phyloP scores from a whole-genome alignment of 2,888 invertebrate species.

The Sarcophaga variegata region DNA sequence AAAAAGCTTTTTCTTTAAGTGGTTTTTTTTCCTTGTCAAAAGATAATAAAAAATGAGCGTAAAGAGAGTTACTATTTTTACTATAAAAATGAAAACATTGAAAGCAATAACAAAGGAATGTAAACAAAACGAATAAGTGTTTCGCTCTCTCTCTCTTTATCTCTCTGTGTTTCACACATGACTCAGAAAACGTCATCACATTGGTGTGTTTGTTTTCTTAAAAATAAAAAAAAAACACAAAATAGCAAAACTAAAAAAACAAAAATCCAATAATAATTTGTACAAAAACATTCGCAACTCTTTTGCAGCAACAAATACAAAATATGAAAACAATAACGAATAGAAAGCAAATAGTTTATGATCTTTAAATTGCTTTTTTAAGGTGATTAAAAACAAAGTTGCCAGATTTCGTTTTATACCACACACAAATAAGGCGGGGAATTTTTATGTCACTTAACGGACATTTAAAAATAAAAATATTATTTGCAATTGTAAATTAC shows the following conservation, averaged over 20 bases:
- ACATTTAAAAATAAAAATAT: too few species aligned
- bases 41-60: neutral
- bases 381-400: neutral
- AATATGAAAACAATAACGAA: neutral
- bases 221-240: neutral
- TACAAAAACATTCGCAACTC: neutral
- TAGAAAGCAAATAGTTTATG: slow-evolving; percentile 5
- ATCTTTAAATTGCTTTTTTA: slow-evolving; percentile 14
- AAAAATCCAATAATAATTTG: neutral
- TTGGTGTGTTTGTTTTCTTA: neutral
- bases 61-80: neutral
- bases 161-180: neutral
- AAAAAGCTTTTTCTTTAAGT: neutral
- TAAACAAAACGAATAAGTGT: slow-evolving; percentile 7
- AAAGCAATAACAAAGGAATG: slow-evolving; percentile 1
- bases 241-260: neutral
- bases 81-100: neutral
- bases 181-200: slow-evolving; percentile 26
- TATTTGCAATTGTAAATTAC: neutral
- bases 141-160: neutral
- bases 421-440: too few species aligned
- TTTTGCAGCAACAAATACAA: neutral
- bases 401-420: neutral
- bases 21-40: neutral
- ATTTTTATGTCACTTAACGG: neutral